Evolutionary conservation across 2,888 invertebrate genomes (phyloP).

Genomic region (Siphlonurus alternatus): DNA sequence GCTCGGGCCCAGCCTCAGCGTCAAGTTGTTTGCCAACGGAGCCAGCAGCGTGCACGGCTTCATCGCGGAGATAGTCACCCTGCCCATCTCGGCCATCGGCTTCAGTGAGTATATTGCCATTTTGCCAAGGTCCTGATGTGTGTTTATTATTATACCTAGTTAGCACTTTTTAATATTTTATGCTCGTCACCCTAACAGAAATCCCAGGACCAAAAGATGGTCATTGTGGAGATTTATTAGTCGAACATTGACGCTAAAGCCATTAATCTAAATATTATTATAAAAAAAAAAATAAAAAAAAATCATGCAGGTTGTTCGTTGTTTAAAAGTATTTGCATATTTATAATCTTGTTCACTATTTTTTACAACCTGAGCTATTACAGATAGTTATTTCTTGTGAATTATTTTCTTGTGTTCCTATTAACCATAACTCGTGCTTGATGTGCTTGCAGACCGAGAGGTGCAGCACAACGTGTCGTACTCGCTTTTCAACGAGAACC

Average conservation of each 20-base stretch:
- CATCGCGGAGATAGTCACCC: conserved; percentile 88
- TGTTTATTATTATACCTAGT: too few relatives aligned
- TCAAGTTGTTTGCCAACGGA: conserved; percentile 86
- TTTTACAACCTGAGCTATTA: too few relatives aligned
- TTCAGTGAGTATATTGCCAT: conserved; percentile 58
- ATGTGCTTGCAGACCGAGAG: conserved; percentile 68
- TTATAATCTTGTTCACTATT: too few relatives aligned
- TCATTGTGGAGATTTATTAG: too few relatives aligned
- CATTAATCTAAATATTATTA: too few relatives aligned
- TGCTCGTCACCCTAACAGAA: too few relatives aligned
- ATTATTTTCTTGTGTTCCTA: not conserved
- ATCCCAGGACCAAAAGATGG: too few relatives aligned
- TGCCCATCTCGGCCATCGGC: conserved; percentile 82
- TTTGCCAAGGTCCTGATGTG: too few relatives aligned
- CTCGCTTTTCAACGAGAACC: conserved; percentile 61
- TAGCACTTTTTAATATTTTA: too few relatives aligned
- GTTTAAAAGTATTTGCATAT: too few relatives aligned
- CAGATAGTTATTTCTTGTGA: not conserved
- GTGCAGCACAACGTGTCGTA: conserved; percentile 79
- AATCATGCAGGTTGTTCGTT: not conserved
- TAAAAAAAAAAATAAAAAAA: not conserved
- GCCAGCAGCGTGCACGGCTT: conserved; percentile 91
- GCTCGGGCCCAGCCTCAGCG: conserved; percentile 61
- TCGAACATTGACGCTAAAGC: too few relatives aligned
- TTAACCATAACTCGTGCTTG: conserved; percentile 3